Conservation (phyloP, 2,113 vertebrate species). For the Pyrgilauda ruficollis region DNA sequence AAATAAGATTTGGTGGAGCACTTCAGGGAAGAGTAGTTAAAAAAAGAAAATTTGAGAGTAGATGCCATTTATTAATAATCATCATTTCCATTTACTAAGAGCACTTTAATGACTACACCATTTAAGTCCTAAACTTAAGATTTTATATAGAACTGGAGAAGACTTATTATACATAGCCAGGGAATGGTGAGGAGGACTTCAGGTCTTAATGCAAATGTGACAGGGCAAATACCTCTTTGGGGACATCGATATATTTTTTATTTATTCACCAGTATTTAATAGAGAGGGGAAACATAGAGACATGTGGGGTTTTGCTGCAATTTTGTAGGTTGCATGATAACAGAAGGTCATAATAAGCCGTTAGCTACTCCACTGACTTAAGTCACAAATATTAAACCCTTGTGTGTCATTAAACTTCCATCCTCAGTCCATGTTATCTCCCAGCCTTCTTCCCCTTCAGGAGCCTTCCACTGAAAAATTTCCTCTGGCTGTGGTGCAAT, state of each 20-base stretch:
- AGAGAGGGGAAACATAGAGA: neutral
- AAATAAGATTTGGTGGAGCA: neutral
- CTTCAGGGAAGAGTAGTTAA: neutral
- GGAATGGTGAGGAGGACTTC: neutral
- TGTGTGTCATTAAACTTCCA: neutral
- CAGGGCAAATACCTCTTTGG: neutral
- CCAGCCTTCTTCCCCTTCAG: neutral
- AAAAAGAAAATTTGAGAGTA: neutral
- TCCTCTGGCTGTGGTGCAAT: accelerated
- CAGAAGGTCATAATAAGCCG: neutral
- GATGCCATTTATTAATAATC: neutral
- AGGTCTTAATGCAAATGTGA: neutral
- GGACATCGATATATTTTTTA: neutral
- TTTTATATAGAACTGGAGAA: neutral
- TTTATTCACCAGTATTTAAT: neutral
- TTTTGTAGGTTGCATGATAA: neutral
- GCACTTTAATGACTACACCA: neutral
- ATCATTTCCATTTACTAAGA: neutral
- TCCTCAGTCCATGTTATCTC: neutral
- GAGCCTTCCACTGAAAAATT: neutral
- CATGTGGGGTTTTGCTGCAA: neutral
- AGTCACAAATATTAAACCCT: neutral
- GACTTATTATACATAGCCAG: neutral
- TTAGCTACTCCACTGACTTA: neutral
- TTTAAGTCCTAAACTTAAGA: neutral